Evolutionary conservation across 2,888 invertebrate species (phyloP).

Genomic region (Phlogophora meticulosa): DNA sequence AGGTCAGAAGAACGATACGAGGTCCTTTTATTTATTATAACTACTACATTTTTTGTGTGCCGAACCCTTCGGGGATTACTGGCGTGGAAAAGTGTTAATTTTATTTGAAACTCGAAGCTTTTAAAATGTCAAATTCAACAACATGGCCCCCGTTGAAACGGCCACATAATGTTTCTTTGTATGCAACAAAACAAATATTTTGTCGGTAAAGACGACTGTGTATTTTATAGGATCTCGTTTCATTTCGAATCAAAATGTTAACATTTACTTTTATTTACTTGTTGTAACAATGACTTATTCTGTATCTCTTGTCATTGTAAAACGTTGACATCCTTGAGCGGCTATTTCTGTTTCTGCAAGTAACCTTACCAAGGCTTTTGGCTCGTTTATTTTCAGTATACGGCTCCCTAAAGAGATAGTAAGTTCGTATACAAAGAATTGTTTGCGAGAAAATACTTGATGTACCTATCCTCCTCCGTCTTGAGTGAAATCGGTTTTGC

Average conservation of each 20-base stretch:
- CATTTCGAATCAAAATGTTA: conserved; percentile 53
- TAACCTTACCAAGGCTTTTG: conserved; percentile 43
- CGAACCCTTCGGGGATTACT: no score
- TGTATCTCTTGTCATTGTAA: conserved; percentile 48
- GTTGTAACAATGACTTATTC: conserved; percentile 54
- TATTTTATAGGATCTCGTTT: conserved; percentile 54
- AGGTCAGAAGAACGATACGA: no score
- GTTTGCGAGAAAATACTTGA: conserved; percentile 35
- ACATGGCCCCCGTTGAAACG: conserved; percentile 30
- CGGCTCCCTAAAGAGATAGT: conserved; percentile 30
- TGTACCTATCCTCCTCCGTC: background rate
- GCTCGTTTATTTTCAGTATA: conserved; percentile 45
- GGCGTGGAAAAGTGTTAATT: no score
- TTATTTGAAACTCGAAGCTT: background rate
- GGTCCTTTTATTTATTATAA: no score
- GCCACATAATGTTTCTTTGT: conserved; percentile 49
- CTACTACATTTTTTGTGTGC: no score
- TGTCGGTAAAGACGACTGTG: conserved; percentile 44
- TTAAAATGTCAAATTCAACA: conserved; percentile 28
- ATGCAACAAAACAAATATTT: conserved; percentile 47
- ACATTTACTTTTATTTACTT: conserved; percentile 49
- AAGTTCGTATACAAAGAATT: conserved; percentile 39
- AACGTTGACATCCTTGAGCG: conserved; percentile 57
- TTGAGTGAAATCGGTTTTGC: conserved; percentile 22
- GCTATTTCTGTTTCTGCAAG: conserved; percentile 53